Base-by-base conservation (phyloP, 2,797 vertebrate species). In the Rhinichthys osculus region DNA sequence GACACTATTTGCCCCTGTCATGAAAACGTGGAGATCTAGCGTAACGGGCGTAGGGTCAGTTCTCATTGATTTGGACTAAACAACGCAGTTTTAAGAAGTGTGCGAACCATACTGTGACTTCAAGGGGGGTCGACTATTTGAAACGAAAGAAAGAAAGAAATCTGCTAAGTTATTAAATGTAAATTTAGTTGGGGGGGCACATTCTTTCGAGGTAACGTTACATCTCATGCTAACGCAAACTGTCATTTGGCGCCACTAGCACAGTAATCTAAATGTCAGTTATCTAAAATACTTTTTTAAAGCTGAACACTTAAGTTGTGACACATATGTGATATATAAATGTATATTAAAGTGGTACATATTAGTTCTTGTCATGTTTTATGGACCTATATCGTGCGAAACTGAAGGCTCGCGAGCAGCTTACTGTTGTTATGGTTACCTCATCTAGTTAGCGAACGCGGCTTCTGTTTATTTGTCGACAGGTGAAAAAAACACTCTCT, bases 11-110 rank as follows among this genome's bases (percentile, higher is more conserved):
- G n/a, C 70, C 59, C 27, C 69, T 21, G 40, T 79, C 82, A 64
- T 72, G 78, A 62, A 54, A 42, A 77, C 78, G 81, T 83, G 87
- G 90, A 80, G 89, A 50, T 81, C 82, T 83, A 52, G 85, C 82
- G 8, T 88, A 85, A 88, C 83, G 88, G 90, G 81, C 67, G 69
- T 40, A n/a, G 84, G 0, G 71, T 76, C 76, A 30, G n/a, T 80
- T 73, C 47, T 81, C 23, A 21, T 44, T 35, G 14, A 33, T 77
- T 47, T 77, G 70, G 79, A 78, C 74, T 64, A n/a, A 86, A 73
- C 11, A 14, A 64, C 47, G 21, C 50, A n/a, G 66, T 40, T 38
- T 47, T 44, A 66, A 33, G 17, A 50, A 50, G 47, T 50, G 14
- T 50, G 47, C 47, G 47, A 50, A 50, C 5, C 47, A 50, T 50